Base-by-base conservation (phyloP, 2,797 vertebrate genomes). In the Dallia pectoralis region DNA sequence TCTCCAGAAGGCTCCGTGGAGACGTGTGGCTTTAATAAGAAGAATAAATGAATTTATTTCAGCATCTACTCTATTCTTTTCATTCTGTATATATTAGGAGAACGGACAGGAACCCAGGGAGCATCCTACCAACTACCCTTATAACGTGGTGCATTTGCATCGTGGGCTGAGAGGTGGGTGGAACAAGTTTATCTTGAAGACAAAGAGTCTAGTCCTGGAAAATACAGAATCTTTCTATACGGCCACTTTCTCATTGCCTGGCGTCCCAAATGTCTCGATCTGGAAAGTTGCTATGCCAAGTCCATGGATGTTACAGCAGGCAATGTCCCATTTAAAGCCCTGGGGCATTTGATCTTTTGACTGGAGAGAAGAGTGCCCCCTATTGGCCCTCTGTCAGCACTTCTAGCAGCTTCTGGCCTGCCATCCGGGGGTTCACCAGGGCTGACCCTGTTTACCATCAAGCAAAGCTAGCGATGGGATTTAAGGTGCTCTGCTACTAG, bases 21-120 rank as follows among this genome's bases (percentile, higher is more conserved):
- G 71, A 76, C 32, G 33, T 76, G 36, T 25, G 36, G 5, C 36
- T 44, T 80, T 73, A 80, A 56, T 74, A 25, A 68, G 63, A 61
- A 22, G 15, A 73, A 75, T 61, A 76, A 0, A 0, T 70, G 65
- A 75, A 75, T 49, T 68, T 71, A 77, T 72, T 70, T 76, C 40
- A 67, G 72, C 36, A 1, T 66, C 53, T 53, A 68, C 72, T 67
- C 32, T 9, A 4, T 72, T 49, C 4, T 0, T 70, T 65, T 71
- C 66, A 33, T 63, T 14, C 5, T 18, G 49, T 47, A 67, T 66
- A 62, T 68, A 9, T 56, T 64, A 27, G 51, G 0, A 30, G 61
- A 40, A 11, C 22, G 22, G 48, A 67, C 15, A 69, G n/a, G 53
- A 56, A 11, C 25, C 22, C 19, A 59, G 25, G n/a, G n/a, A 59